These are phyloP conservation scores for Leptinotarsa defecta DNA, from an alignment of 1,140 invertebrate genomes.

Conservation along the genomic window DNA sequence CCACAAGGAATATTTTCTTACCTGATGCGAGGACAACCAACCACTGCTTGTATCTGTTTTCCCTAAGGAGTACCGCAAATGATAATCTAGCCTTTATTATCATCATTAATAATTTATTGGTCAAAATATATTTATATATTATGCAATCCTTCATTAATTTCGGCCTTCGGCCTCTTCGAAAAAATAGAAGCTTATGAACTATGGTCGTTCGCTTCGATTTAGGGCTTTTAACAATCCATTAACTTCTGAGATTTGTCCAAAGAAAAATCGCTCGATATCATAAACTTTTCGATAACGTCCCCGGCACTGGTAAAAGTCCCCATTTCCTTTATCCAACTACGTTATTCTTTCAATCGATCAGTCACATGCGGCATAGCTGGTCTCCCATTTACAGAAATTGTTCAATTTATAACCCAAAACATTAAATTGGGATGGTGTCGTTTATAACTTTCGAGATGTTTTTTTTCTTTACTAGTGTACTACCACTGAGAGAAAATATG, in stretches of 20 bases:
- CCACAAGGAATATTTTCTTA: too few species aligned
- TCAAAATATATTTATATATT: too few species aligned
- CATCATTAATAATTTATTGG: too few species aligned
- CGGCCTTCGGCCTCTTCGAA: too few species aligned
- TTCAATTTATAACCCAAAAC: background rate
- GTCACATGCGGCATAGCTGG: background rate
- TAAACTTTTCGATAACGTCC: background rate
- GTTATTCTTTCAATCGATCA: constrained; percentile 8
- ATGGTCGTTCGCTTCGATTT: background rate
- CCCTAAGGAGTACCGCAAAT: too few species aligned
- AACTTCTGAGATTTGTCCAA: background rate
- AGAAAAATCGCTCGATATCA: background rate
- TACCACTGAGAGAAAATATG: too few species aligned
- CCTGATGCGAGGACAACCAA: too few species aligned
- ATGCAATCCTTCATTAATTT: too few species aligned
- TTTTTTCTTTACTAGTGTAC: background rate
- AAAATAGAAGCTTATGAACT: background rate
- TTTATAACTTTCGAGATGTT: background rate
- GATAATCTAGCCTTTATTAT: too few species aligned
- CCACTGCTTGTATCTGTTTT: too few species aligned
- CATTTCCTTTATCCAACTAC: background rate
- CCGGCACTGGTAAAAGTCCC: background rate
- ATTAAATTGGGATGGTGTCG: background rate
- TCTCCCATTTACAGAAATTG: background rate
- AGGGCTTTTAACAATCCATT: background rate